Base-by-base conservation (phyloP, 2,888 invertebrate species). In the Sesia bembeciformis region DNA sequence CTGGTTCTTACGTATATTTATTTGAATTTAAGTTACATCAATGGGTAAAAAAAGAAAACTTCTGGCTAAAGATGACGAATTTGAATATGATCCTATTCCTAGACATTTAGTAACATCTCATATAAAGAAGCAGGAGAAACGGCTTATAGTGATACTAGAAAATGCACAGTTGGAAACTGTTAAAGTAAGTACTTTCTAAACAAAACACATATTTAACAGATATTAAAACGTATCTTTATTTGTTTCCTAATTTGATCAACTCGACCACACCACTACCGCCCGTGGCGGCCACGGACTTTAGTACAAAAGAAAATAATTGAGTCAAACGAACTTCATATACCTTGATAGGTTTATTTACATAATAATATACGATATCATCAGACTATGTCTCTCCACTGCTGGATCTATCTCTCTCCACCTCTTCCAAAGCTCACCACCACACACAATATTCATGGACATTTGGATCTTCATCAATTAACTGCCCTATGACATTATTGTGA, bases 141-240 rank as follows among this genome's bases (percentile, higher is more conserved):
- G 98, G 53, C 90, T 99, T 38, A 96, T 99, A 62, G 93, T 99
- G 49, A 93, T 99, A 57, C 84, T 99, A 54, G 98, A 98, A 88
- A 94, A 95, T 56, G 98, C 99, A 3, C 98, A 98, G 71, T 82
- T 99, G 54, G 99, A 99, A 90, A 96, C 97, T 50, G 97, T 98
- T 0, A 99, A 98, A 92, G 98, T 98, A 53, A 8, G 23, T 23
- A 23, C 23, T 23, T 23, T 23, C 23, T 23, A 23, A 23, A 23
- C 23, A 23, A n/a, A n/a, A 23, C 23, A 23, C 23, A 23, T 2
- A 23, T 2, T 23, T 23, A 23, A 23, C 2, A 23, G 23, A 23
- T 23, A 23, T 23, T 23, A 23, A 23, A 23, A 23, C 23, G 23
- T 23, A 23, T 23, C 23, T 23, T 23, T 56, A 53, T 51, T 49